Conservation (phyloP, 1,140 invertebrate genomes). For the Drosophila subobscura region DNA sequence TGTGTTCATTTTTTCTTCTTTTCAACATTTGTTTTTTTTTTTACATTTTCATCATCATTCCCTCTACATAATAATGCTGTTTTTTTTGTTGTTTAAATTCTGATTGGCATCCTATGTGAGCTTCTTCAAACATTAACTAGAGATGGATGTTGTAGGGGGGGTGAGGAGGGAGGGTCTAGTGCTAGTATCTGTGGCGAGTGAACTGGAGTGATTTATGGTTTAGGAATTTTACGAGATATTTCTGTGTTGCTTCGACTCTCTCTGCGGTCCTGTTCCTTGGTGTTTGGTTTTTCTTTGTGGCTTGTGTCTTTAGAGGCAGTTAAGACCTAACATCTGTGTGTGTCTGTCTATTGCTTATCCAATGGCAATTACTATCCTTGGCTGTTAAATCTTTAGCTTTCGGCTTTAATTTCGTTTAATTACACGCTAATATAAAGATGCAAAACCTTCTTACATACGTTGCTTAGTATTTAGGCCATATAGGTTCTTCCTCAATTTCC, state of each 20-base stretch:
- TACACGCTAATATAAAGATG: constrained; percentile 81
- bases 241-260: not conserved
- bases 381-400: constrained; percentile 31
- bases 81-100: constrained; percentile 33
- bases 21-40: constrained; percentile 44
- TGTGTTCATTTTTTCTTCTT: constrained; percentile 60
- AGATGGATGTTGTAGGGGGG: constrained; percentile 29
- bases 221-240: constrained; percentile 28
- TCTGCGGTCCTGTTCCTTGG: constrained; percentile 11
- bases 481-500: constrained; percentile 40
- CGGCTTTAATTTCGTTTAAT: constrained; percentile 48
- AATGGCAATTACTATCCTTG: constrained; percentile 41
- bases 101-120: constrained; percentile 73
- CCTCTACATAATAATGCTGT: constrained; percentile 34
- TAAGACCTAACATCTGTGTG: constrained; percentile 1
- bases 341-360: constrained; percentile 21
- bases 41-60: constrained; percentile 49
- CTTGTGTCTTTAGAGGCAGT: constrained; percentile 18
- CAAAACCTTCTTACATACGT: constrained; percentile 77
- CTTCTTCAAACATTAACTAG: constrained; percentile 63
- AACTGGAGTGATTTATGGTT: constrained; percentile 21
- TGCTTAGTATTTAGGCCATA: constrained; percentile 70
- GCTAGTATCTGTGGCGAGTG: not conserved
- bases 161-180: not conserved
- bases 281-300: constrained; percentile 13